Conservation (phyloP, 2,113 vertebrate species). For the Tachycineta bicolor region DNA sequence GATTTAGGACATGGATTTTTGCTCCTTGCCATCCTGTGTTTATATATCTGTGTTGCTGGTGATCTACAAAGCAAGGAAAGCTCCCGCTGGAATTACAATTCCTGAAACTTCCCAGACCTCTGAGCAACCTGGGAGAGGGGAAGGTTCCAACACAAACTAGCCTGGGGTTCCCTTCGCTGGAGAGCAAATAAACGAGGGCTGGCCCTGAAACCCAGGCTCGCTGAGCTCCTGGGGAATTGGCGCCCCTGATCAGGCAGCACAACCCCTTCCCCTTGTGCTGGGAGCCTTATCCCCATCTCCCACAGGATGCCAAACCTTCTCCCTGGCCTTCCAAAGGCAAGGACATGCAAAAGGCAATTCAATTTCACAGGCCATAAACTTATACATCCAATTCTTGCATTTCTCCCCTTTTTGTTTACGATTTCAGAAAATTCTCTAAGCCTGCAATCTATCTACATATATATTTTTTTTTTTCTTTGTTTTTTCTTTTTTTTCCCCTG, state of each 20-base stretch:
- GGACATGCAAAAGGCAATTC: conserved; percentile 51
- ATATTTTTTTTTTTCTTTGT: background rate
- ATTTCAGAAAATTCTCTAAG: conserved; percentile 37
- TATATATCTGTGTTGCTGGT: background rate
- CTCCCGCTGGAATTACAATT: background rate
- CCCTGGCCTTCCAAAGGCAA: conserved; percentile 39
- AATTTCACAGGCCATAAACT: conserved; percentile 70
- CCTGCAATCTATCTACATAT: background rate
- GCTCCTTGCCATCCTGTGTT: background rate
- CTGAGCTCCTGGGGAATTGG: background rate
- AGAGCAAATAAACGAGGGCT: background rate
- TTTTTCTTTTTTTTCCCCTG: background rate
- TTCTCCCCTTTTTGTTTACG: conserved; percentile 54
- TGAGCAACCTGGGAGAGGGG: background rate
- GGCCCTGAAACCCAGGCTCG: background rate
- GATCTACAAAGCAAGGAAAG: background rate
- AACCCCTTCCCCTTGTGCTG: background rate
- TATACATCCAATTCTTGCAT: conserved; percentile 29
- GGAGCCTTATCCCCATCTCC: background rate
- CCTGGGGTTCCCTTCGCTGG: background rate
- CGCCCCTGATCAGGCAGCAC: background rate
- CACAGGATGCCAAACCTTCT: conserved; percentile 16
- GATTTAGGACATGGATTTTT: conserved; percentile 44
- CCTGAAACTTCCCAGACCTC: background rate
- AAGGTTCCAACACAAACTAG: background rate